phyloP scores from a whole-genome alignment of 2,113 vertebrate genomes.

The Galemys pyrenaicus region DNA sequence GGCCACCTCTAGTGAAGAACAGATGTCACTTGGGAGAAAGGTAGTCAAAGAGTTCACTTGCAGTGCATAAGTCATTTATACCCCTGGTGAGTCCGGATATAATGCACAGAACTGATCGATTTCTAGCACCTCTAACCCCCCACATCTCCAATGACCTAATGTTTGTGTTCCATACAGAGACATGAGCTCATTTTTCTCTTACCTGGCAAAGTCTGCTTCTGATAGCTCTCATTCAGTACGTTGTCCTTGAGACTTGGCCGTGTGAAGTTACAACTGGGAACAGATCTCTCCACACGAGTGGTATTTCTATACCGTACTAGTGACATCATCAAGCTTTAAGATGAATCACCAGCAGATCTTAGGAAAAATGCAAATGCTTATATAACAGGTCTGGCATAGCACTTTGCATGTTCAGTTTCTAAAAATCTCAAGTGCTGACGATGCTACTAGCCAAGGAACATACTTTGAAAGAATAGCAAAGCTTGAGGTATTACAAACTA shows the following conservation, averaged over 20 bases:
- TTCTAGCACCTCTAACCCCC: neutral
- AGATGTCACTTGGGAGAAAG: conserved; percentile 20
- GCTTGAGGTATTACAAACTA: neutral
- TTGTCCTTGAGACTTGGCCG: neutral
- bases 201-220: conserved; percentile 5
- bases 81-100: conserved; percentile 43
- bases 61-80: neutral
- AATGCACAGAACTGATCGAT: neutral
- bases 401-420: neutral
- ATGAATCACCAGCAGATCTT: conserved; percentile 16
- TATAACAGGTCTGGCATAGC: neutral
- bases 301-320: neutral
- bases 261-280: conserved; percentile 51
- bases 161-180: conserved; percentile 39
- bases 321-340: conserved; percentile 4
- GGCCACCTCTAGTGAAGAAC: conserved; percentile 31
- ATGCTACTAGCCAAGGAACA: neutral
- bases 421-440: neutral
- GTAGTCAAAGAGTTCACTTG: conserved; percentile 26
- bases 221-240: neutral
- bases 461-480: neutral
- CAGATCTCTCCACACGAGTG: neutral
- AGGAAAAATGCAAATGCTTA: neutral
- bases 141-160: conserved; percentile 32
- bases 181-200: conserved; percentile 65